Evolutionary conservation across 1,140 invertebrate species (phyloP).

Genomic region (Semibalanus balanoides): DNA sequence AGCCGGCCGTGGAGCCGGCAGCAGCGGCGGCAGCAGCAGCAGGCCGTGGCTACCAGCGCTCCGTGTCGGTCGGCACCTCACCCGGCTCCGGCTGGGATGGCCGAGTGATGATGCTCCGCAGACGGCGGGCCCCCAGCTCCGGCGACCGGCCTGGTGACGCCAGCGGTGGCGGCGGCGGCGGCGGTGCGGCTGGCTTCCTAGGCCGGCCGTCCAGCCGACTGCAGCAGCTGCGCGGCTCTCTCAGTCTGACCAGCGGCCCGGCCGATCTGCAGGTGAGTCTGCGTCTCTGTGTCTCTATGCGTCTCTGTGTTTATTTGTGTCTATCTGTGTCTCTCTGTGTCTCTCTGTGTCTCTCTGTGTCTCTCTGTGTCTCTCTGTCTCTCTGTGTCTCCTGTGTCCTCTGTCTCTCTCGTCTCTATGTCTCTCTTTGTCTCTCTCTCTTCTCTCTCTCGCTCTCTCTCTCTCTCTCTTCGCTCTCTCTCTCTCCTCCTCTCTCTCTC

Average conservation of each 20-base stretch:
- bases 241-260: constrained; percentile 12
- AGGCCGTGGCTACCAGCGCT: background rate
- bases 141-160: background rate
- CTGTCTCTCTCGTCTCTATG: no score
- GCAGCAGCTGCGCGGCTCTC: constrained; percentile 23
- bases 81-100: background rate
- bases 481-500: no score
- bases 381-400: no score
- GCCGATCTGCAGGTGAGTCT: constrained; percentile 21
- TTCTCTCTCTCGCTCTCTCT: no score
- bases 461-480: no score
- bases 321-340: no score
- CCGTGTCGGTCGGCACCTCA: background rate
- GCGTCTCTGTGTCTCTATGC: no score
- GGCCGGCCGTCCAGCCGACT: constrained; percentile 17
- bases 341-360: no score
- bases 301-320: no score
- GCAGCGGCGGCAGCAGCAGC: background rate
- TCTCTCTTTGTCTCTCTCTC: no score
- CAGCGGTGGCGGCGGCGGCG: constrained; percentile 4
- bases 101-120: background rate
- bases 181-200: constrained; percentile 6
- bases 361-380: no score
- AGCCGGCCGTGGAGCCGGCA: background rate
- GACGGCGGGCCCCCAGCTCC: background rate